Conservation (phyloP, 2,797 vertebrate species). For the Alectoris magna region DNA sequence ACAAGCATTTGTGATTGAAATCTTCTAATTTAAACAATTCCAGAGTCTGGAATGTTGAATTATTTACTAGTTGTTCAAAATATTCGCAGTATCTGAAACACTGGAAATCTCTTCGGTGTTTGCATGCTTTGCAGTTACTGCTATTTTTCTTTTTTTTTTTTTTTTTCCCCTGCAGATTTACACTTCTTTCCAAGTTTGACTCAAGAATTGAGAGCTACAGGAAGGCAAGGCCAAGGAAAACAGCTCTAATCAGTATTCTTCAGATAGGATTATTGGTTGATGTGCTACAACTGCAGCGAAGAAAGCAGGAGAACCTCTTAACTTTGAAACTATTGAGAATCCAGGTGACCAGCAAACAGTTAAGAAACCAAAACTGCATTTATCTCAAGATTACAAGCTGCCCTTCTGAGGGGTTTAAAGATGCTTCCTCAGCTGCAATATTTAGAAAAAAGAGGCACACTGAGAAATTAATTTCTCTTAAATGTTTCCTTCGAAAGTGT, state of each 20-base stretch:
- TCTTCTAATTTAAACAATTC: not conserved
- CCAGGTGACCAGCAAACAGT: not conserved
- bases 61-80: not conserved
- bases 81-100: not conserved
- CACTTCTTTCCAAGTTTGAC: not conserved
- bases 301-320: not conserved
- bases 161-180: not conserved
- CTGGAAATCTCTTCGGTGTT: not conserved
- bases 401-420: not conserved
- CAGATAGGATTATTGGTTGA: not conserved
- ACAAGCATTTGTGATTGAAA: not conserved
- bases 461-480: not conserved
- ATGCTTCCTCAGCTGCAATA: not conserved
- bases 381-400: constrained; percentile 14
- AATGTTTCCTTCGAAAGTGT: not conserved
- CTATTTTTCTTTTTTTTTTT: not conserved
- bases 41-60: not conserved
- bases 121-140: not conserved
- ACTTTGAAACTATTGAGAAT: not conserved
- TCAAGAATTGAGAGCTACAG: not conserved
- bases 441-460: not conserved
- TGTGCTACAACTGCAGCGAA: not conserved
- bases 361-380: not conserved
- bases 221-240: not conserved
- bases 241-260: not conserved